A percentile compares a stretch with the other conserved stretches of the same genome.
These are phyloP conservation scores for Nephrotoma flavescens DNA, from an alignment of 2,888 invertebrate species.

Conservation along the genomic window DNA sequence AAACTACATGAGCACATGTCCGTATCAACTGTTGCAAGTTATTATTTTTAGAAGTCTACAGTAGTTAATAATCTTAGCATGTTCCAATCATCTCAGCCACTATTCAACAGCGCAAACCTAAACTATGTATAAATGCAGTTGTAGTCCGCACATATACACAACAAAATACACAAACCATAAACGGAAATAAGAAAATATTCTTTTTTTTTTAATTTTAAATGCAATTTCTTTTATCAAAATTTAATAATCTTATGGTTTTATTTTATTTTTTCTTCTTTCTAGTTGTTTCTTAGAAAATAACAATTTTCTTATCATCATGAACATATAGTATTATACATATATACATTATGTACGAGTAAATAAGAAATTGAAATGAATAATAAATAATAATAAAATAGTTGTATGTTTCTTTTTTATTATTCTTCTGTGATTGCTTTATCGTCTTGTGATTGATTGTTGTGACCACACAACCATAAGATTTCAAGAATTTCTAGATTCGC, in stretches of 20 bases:
- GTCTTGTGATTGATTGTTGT: not conserved
- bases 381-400: not conserved
- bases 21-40: not conserved
- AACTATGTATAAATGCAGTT: not conserved
- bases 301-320: not conserved
- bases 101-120: not conserved
- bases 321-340: not conserved
- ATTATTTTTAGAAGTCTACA: not conserved
- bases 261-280: not conserved
- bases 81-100: not conserved
- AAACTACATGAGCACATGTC: not conserved
- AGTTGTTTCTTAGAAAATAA: not conserved
- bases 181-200: not conserved
- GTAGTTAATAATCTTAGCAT: not conserved
- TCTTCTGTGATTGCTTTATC: not conserved
- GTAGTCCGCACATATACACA: not conserved
- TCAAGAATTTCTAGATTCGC: not conserved
- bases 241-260: not conserved
- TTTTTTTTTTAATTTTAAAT: not conserved
- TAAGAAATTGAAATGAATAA: not conserved
- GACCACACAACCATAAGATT: not conserved
- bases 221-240: not conserved
- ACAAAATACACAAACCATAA: not conserved
- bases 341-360: not conserved
- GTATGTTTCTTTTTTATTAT: not conserved